Conservation (phyloP, 1,140 invertebrate genomes). For the Bombus picipes region DNA sequence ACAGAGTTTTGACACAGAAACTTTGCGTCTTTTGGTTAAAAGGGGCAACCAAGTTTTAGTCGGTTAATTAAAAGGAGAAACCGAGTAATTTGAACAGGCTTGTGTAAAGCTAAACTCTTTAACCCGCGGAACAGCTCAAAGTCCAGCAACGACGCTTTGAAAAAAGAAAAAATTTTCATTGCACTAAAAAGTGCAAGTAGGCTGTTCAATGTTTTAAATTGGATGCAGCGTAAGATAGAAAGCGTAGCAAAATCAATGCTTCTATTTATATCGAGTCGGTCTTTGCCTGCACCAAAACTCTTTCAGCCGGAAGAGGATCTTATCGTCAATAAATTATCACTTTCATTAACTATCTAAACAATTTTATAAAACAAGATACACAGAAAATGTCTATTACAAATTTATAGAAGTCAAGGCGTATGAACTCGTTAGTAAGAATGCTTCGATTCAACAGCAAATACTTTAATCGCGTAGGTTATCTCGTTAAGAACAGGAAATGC, state of each 20-base stretch:
- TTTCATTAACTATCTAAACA: neutral
- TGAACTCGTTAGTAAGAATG: neutral
- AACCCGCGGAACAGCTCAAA: neutral
- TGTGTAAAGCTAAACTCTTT: neutral
- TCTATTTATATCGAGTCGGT: slow-evolving; percentile 1
- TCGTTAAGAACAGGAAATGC: neutral
- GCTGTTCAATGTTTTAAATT: neutral
- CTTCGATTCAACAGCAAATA: neutral
- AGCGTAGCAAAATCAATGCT: neutral
- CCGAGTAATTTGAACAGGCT: neutral
- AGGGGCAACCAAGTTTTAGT: neutral
- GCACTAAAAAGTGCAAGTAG: neutral
- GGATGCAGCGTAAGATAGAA: neutral
- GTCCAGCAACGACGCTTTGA: neutral
- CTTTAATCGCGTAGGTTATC: neutral
- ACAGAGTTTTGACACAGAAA: neutral
- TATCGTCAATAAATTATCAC: slow-evolving; percentile 1
- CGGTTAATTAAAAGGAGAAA: neutral
- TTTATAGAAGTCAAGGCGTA: neutral
- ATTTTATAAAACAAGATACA: neutral
- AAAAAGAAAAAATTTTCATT: neutral
- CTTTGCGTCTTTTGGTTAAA: neutral
- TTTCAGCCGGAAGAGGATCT: neutral
- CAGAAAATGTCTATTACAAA: neutral
- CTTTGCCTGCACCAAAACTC: neutral